Evolutionary conservation across 2,113 vertebrate species (phyloP), one percentile per base, ranked within the genome.

Genomic region (Ahaetulla prasina): DNA sequence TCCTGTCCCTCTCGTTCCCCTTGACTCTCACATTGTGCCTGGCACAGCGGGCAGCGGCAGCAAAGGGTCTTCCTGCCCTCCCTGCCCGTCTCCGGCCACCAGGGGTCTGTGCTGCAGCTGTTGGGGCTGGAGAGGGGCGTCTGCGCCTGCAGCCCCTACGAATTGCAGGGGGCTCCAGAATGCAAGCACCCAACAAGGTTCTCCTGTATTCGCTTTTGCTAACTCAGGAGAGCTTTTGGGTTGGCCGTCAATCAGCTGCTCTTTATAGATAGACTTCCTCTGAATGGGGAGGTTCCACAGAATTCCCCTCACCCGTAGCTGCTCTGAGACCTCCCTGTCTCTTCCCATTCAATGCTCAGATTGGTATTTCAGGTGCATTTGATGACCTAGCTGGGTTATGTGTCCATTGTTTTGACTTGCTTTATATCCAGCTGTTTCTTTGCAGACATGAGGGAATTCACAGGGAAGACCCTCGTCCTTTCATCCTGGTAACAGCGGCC

Each of bases 31-130:
- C 94, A 97, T 97, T 49, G 97, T 96, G 96, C 97, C 97, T 97
- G 96, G 97, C 97, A 97, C 97, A 97, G 97, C 96, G 96, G 96
- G 92, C 96, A 95, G 96, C 91, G 92, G 97, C 96, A 97, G 30
- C 3, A 8, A 87, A 93, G 50, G 54, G 18, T 50, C 27, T 47
- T 10, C 11, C 2, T 25, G 3, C 27, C 18, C 11, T 63, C 57
- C 25, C 4, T 35, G n/a, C 9, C 35, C n/a, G 3, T 57, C 47
- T 25, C 16, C 11, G 1, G 30, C 35, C 35, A 0, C 63, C 18
- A n/a, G 30, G 8, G 14, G 6, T 2, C 68, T 74, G n/a, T 7
- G 68, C n/a, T 14, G 14, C 12, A 16, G 30, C 30, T 5, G 30
- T 16, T 14, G 63, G 63, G n/a, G 14, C 68, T 0, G 35, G 85